Evolutionary conservation across 2,113 vertebrate genomes (phyloP).

Genomic region (Helogale parvula): DNA sequence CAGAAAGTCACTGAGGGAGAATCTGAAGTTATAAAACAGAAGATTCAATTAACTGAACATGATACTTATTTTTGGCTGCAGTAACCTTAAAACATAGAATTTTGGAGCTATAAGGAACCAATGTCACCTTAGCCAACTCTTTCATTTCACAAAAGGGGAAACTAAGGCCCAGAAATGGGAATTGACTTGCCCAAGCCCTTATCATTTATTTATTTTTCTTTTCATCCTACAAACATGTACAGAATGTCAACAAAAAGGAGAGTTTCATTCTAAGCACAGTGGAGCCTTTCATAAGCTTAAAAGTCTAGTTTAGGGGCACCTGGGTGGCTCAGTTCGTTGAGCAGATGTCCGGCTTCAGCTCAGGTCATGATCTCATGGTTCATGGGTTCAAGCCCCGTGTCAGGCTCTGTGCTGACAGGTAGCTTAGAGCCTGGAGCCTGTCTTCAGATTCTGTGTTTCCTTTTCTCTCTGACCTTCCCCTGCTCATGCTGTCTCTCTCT

Average conservation of each 20-base stretch:
- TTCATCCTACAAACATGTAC: not conserved
- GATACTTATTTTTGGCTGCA: not conserved
- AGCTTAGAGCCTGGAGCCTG: no score
- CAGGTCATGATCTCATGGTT: no score
- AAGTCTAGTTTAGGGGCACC: not conserved
- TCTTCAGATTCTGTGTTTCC: no score
- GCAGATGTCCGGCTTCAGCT: no score
- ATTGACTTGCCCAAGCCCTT: not conserved
- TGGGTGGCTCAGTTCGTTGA: no score
- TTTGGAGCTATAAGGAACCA: not conserved
- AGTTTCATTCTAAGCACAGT: not conserved
- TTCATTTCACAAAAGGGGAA: slow-evolving; percentile 1
- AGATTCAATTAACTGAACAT: not conserved
- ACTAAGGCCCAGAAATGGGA: not conserved
- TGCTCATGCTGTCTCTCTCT: no score
- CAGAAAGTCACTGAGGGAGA: not conserved
- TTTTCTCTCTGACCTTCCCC: no score
- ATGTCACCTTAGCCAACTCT: not conserved
- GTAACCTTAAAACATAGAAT: not conserved
- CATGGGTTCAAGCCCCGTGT: no score
- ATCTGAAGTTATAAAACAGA: not conserved
- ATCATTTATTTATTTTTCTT: not conserved
- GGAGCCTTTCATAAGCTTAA: not conserved
- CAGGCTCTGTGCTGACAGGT: no score
- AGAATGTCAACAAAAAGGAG: not conserved